Conservation (phyloP, 2,888 invertebrate genomes). For the Penaeus monodon region DNA sequence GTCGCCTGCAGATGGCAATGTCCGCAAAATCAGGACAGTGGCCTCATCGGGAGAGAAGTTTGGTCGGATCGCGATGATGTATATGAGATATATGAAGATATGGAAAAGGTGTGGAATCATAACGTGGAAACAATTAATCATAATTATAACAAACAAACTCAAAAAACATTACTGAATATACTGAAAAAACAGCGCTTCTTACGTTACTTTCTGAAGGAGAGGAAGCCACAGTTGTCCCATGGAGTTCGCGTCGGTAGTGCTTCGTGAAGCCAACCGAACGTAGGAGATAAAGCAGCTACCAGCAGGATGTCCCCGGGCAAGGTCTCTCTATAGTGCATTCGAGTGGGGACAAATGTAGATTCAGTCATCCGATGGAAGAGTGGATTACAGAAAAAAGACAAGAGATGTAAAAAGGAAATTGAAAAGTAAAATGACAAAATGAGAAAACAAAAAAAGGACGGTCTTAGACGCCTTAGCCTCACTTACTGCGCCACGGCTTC, state of each 20-base stretch:
- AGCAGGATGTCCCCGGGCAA: constrained; percentile 93
- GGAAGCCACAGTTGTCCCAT: constrained; percentile 91
- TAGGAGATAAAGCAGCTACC: constrained; percentile 97
- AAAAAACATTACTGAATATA: background rate
- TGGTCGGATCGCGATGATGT: constrained; percentile 26
- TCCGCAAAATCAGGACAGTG: constrained; percentile 3
- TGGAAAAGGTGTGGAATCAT: background rate
- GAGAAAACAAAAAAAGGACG: too few species aligned
- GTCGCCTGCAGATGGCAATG: constrained; percentile 28
- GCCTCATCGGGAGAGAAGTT: background rate
- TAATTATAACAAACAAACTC: constrained; percentile 8
- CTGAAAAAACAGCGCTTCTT: constrained; percentile 64
- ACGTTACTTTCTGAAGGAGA: constrained; percentile 82
- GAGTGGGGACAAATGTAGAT: background rate
- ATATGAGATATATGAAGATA: background rate
- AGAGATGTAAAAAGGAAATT: too few species aligned
- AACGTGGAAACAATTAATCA: background rate
- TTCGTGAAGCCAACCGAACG: constrained; percentile 96
- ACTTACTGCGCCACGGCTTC: constrained; percentile 79
- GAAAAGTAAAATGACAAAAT: too few species aligned
- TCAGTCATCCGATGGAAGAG: too few species aligned
- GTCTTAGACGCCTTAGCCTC: too few species aligned
- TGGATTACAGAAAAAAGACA: too few species aligned
- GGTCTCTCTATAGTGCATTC: constrained; percentile 77
- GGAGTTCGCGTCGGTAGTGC: constrained; percentile 87